A percentile compares a stretch with the other conserved stretches of the same genome.
phyloP scores from a whole-genome alignment of 2,888 invertebrate genomes.

The Acleris holmiana region DNA sequence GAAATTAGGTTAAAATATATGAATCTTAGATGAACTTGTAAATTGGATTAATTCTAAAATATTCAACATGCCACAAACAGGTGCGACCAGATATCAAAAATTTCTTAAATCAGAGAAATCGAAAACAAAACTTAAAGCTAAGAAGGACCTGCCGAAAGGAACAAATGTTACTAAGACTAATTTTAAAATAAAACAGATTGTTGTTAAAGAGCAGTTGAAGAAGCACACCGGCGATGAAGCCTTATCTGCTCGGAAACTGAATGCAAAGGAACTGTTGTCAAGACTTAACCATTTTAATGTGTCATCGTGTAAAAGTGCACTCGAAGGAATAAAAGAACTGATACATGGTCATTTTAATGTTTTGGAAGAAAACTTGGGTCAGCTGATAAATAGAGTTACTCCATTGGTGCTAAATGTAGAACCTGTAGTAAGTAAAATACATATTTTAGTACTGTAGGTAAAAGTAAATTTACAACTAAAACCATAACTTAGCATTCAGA shows the following conservation, averaged over 20 bases:
- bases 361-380: slow-evolving; percentile 85
- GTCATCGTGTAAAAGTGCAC: slow-evolving; percentile 86
- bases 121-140: slow-evolving; percentile 94
- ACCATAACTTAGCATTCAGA: not conserved
- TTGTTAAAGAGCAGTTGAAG: slow-evolving; percentile 90
- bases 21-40: not conserved
- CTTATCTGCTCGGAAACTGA: slow-evolving; percentile 87
- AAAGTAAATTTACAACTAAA: too few species aligned
- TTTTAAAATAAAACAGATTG: slow-evolving; percentile 95
- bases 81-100: slow-evolving; percentile 88
- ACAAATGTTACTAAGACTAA: slow-evolving; percentile 94
- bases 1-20: too few species aligned
- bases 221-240: slow-evolving; percentile 81
- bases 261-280: slow-evolving; percentile 88
- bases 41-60: not conserved
- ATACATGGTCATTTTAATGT: slow-evolving; percentile 60
- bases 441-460: not conserved
- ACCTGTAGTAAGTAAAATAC: slow-evolving; percentile 71
- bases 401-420: slow-evolving; percentile 90
- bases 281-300: slow-evolving; percentile 91
- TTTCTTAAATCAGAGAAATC: slow-evolving; percentile 92
- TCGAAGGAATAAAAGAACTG: slow-evolving; percentile 85
- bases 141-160: slow-evolving; percentile 91
- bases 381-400: slow-evolving; percentile 87
- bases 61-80: slow-evolving; percentile 72